phyloP scores from a whole-genome alignment of 2,797 vertebrate genomes.

The Hapalemur alaotrensis region DNA sequence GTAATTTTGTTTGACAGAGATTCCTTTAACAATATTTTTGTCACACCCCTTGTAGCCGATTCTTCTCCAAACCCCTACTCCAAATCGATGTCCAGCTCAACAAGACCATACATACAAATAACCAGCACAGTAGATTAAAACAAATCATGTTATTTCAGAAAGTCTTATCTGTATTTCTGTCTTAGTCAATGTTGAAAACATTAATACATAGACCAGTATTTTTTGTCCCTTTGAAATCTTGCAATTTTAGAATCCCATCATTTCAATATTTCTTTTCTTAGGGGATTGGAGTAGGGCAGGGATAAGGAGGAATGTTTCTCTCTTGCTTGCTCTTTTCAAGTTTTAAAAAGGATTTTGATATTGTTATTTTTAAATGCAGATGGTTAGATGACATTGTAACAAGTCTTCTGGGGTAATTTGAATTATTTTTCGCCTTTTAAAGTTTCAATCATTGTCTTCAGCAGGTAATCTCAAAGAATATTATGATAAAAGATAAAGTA shows the following conservation, averaged over 20 bases:
- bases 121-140: not conserved
- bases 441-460: conserved; percentile 28
- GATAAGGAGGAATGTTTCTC: conserved; percentile 9
- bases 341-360: conserved; percentile 16
- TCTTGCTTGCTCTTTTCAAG: conserved; percentile 36
- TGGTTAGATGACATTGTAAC: not conserved
- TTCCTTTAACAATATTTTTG: not conserved
- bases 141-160: not conserved
- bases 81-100: not conserved
- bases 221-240: not conserved
- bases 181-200: not conserved
- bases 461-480: conserved; percentile 25
- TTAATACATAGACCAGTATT: not conserved
- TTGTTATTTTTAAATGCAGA: conserved; percentile 9
- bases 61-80: not conserved
- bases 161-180: not conserved
- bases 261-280: conserved; percentile 41
- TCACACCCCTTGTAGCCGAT: not conserved
- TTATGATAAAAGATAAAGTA: conserved; percentile 26
- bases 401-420: not conserved
- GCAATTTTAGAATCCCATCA: not conserved
- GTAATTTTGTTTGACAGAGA: not conserved
- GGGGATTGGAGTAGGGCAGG: not conserved
- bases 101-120: not conserved
- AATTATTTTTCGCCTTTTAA: conserved; percentile 5